Base-by-base conservation (phyloP, 2,113 vertebrate genomes). In the Cottus gobio region DNA sequence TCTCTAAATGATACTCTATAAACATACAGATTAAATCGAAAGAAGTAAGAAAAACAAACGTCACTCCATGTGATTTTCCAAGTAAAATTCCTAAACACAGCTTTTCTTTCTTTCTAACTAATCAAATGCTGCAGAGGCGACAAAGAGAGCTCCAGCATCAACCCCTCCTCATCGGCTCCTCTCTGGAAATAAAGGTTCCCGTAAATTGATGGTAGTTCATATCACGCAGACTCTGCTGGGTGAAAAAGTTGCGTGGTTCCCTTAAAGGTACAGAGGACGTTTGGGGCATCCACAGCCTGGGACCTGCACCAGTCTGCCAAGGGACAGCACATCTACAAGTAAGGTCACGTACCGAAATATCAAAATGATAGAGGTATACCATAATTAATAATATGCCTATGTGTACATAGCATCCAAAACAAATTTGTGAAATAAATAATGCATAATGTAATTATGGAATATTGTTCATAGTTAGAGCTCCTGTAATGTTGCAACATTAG, bases 181-280 rank as follows among this genome's bases (percentile, higher is more conserved):
- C 84, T 87, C 75, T 61, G 82, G 88, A 72, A 87, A 88, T 86
- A 87, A 87, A 87, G 88, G 78, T 75, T 87, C 83, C 85, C 6
- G 57, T 77, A 71, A 87, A 90, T 48, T 84, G 90, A 92, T 87
- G 91, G 64, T 67, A 71, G 90, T 89, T 88, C 75, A 86, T 79
- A 84, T 87, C 85, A 85, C 61, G 67, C 80, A 83, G 74, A 83
- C 73, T 85, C 72, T 80, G 83, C 75, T 81, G 75, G 81, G 79
- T 80, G 80, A 86, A 87, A 87, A 87, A 79, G 82, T 75, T 78
- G n/a, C 26, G 68, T 63, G 75, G 76, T 79, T 87, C 90, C 82
- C 92, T 94, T 94, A 94, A 94, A 94, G 93, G 83, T 88, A 93
- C 93, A 94, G 91, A 76, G 83, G 72, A 91, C 72, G 1, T 82